A percentile compares a stretch with the other conserved stretches of the same genome.
These are phyloP conservation scores for Metallyticus violacea DNA, from an alignment of 2,888 invertebrate species.

Conservation along the genomic window DNA sequence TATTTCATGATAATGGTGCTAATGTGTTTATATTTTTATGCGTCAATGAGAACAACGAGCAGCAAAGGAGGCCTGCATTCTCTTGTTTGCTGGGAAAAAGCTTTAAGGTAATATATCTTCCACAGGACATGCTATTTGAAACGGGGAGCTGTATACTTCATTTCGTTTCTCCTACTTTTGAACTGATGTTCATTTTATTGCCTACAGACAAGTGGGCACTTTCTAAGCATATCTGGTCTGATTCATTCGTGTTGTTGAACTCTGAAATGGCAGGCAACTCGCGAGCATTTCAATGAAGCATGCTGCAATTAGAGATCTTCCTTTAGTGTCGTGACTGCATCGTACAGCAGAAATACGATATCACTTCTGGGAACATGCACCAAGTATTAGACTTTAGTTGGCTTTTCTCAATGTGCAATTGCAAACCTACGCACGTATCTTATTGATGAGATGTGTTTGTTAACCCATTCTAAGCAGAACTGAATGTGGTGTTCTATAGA, in stretches of 20 bases:
- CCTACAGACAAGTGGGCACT: not conserved
- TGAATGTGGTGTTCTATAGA: not conserved
- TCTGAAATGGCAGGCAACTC: not conserved
- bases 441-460: not conserved
- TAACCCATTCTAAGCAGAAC: not conserved
- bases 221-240: not conserved
- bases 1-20: no score
- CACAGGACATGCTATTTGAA: no score
- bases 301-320: not conserved
- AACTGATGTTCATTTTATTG: not conserved
- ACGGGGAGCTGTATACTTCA: no score
- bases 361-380: not conserved
- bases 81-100: no score
- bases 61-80: no score
- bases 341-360: no score
- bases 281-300: not conserved
- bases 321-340: not conserved
- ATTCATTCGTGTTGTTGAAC: not conserved
- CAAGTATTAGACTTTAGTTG: not conserved
- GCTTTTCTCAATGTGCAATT: not conserved
- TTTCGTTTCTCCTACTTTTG: not conserved
- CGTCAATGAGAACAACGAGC: no score
- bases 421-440: not conserved
- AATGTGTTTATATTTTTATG: no score
- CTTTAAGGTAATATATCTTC: no score